phyloP scores from a whole-genome alignment of 1,140 invertebrate species.

The Oscheius sp. region DNA sequence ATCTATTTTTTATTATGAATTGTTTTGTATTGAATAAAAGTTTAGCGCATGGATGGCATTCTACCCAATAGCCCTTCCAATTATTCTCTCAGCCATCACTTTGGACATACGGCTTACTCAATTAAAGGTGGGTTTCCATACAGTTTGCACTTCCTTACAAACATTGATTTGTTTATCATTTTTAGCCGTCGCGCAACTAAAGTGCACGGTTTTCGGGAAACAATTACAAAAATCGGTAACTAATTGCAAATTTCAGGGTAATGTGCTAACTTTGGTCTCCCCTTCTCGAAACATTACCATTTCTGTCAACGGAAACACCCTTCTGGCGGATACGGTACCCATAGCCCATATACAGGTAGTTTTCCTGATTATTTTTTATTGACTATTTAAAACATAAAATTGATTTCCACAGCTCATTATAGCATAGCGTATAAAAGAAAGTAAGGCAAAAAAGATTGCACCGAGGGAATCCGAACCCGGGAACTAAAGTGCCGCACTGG shows the following conservation, averaged over 20 bases:
- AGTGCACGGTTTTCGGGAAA: too few species aligned
- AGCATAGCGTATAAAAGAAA: background rate
- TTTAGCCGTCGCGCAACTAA: too few species aligned
- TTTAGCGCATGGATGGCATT: too few species aligned
- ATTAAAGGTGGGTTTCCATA: background rate
- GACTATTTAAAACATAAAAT: background rate
- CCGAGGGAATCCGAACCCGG: background rate
- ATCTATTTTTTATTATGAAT: background rate
- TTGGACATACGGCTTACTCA: background rate
- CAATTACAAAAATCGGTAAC: too few species aligned
- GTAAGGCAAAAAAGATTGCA: background rate
- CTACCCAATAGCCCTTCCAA: background rate
- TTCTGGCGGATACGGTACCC: background rate
- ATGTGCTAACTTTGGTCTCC: background rate
- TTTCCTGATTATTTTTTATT: background rate
- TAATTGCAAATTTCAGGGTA: background rate
- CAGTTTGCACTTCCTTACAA: background rate
- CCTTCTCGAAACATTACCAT: background rate
- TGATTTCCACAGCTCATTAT: background rate
- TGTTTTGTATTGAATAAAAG: too few species aligned
- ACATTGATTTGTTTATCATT: too few species aligned
- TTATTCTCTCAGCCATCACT: background rate
- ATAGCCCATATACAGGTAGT: background rate
- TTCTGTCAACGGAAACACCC: background rate
- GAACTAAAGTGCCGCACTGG: too few species aligned